These are phyloP conservation scores for Cephus runcator DNA, from an alignment of 2,888 invertebrate species.

Conservation along the genomic window DNA sequence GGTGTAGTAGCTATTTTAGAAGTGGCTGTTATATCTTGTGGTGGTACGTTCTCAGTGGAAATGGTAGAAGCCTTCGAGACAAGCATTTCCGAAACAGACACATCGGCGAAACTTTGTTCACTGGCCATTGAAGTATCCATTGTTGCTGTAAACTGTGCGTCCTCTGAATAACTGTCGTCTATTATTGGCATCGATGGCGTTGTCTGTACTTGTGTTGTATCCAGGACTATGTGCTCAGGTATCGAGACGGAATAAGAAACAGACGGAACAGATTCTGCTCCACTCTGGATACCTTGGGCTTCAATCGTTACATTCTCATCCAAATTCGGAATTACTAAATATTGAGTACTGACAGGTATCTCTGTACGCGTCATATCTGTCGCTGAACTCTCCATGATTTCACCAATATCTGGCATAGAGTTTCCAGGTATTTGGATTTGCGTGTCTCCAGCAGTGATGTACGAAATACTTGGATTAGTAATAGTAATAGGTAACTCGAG, in stretches of 20 bases:
- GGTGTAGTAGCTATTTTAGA: conserved; percentile 31
- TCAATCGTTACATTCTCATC: conserved; percentile 42
- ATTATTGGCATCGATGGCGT: conserved; percentile 63
- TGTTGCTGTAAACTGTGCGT: conserved; percentile 33
- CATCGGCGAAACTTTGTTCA: conserved; percentile 42
- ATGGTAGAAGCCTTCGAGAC: conserved; percentile 37
- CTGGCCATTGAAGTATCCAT: conserved; percentile 29
- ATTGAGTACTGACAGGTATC: conserved; percentile 46
- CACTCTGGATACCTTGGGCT: conserved; percentile 31
- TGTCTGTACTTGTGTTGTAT: conserved; percentile 47
- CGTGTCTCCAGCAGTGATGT: conserved; percentile 42
- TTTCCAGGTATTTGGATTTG: conserved; percentile 50
- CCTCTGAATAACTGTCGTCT: conserved; percentile 55
- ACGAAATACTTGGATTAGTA: conserved; percentile 76
- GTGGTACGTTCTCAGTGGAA: conserved; percentile 23
- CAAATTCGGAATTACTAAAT: conserved; percentile 48
- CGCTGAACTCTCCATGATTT: conserved; percentile 44
- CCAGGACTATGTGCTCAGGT: conserved; percentile 46
- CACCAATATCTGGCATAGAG: conserved; percentile 58
- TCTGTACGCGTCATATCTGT: conserved; percentile 34
- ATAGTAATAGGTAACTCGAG: conserved; percentile 81
- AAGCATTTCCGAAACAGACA: conserved; percentile 48
- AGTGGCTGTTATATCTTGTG: conserved; percentile 27
- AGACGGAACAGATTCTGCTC: conserved; percentile 31
- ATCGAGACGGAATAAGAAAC: conserved; percentile 56